A percentile compares a stretch with the other conserved stretches of the same genome.
Conservation (phyloP, 2,797 vertebrate genomes). For the Garrulus glandarius region DNA sequence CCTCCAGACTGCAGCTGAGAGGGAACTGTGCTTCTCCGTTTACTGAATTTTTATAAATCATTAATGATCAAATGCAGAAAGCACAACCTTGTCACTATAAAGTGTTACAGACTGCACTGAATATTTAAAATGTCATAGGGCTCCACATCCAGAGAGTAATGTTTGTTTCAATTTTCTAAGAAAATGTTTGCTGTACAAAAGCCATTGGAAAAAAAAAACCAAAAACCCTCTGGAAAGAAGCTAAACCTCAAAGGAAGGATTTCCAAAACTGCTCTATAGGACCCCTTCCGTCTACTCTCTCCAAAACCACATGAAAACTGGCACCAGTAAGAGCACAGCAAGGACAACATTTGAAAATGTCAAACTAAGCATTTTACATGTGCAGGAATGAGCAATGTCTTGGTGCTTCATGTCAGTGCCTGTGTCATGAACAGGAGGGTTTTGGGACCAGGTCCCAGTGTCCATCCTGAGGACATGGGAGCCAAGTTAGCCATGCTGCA, state of each 20-base stretch:
- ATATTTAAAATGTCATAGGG: not conserved
- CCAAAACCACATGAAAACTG: not conserved
- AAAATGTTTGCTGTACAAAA: not conserved
- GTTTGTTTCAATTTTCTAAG: not conserved
- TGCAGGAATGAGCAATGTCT: not conserved
- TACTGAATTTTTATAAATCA: slow-evolving; percentile 21
- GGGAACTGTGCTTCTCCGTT: not conserved
- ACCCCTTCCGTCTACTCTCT: not conserved
- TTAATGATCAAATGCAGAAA: slow-evolving; percentile 21
- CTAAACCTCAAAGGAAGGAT: not conserved
- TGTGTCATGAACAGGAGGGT: fast-evolving
- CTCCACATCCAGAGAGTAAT: not conserved
- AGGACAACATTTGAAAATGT: not conserved
- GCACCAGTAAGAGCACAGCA: not conserved
- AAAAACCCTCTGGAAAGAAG: not conserved
- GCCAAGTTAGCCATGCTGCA: not conserved
- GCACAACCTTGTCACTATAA: not conserved
- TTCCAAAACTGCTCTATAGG: not conserved
- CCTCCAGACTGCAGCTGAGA: not conserved
- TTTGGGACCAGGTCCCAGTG: not conserved
- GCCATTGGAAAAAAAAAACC: not conserved
- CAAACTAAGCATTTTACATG: fast-evolving
- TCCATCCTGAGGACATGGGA: not conserved
- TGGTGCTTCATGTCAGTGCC: not conserved
- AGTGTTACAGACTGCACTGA: not conserved